Conservation (phyloP, 2,888 invertebrate species). For the Caenorhabditis sp. region DNA sequence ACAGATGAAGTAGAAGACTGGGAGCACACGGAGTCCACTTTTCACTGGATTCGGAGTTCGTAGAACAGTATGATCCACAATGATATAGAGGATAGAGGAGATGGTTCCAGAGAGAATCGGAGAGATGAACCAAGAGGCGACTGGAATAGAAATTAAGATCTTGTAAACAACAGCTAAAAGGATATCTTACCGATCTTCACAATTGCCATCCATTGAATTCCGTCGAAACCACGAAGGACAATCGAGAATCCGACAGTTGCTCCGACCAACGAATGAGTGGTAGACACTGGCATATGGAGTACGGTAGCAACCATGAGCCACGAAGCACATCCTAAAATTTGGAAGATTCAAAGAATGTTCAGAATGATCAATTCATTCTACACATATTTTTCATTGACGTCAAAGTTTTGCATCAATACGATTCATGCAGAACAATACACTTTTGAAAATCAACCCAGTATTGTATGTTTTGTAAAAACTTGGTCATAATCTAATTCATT, state of each 20-base stretch:
- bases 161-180: background rate
- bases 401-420: background rate
- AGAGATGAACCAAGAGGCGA: conserved; percentile 97
- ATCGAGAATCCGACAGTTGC: conserved; percentile 97
- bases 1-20: conserved; percentile 94
- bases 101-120: conserved; percentile 93
- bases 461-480: background rate
- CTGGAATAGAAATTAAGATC: too few relatives aligned
- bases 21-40: conserved; percentile 91
- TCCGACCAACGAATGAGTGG: conserved; percentile 98
- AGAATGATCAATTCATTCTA: background rate
- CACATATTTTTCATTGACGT: background rate
- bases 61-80: conserved; percentile 90
- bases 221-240: conserved; percentile 91
- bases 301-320: conserved; percentile 97
- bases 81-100: conserved; percentile 89
- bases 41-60: conserved; percentile 71
- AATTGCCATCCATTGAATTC: conserved; percentile 91
- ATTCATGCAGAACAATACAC: background rate
- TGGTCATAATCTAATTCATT: too few relatives aligned
- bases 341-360: background rate
- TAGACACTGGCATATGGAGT: conserved; percentile 95
- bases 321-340: conserved; percentile 87
- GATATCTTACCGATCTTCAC: conserved; percentile 87
- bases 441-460: background rate